These are phyloP conservation scores for Ferdinandea cuprea DNA, from an alignment of 2,888 invertebrate genomes.

Conservation along the genomic window DNA sequence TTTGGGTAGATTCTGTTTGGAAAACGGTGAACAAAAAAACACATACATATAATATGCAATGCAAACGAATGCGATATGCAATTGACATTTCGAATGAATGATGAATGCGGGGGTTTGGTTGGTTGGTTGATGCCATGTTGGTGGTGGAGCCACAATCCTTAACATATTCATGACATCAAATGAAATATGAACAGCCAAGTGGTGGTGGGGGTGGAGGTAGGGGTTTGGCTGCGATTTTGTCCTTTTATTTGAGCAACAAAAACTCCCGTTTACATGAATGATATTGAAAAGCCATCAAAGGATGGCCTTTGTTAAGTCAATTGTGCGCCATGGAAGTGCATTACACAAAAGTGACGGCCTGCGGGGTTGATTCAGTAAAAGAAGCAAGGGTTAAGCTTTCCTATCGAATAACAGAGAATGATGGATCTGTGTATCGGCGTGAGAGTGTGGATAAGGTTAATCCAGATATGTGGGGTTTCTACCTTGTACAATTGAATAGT, in stretches of 20 bases:
- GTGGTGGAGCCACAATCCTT: constrained; percentile 58
- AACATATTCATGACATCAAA: constrained; percentile 43
- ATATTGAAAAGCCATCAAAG: constrained; percentile 65
- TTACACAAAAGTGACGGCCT: constrained; percentile 35
- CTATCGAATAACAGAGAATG: constrained; percentile 53
- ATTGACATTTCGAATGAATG: constrained; percentile 71
- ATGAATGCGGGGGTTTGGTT: constrained; percentile 32
- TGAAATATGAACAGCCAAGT: constrained; percentile 46
- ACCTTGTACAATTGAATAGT: neutral
- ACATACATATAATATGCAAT: constrained; percentile 11
- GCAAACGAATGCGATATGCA: constrained; percentile 72
- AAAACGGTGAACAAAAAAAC: constrained; percentile 5
- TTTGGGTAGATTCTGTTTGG: constrained; percentile 16
- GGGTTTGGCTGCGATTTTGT: constrained; percentile 18
- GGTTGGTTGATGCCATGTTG: constrained; percentile 26
- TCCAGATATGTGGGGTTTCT: neutral
- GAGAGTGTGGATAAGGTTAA: constrained; percentile 4
- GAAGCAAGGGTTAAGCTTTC: constrained; percentile 57
- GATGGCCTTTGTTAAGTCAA: constrained; percentile 53
- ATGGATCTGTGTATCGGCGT: constrained; percentile 39
- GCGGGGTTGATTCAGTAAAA: neutral
- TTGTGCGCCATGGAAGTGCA: constrained; percentile 30
- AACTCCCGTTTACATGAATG: constrained; percentile 55
- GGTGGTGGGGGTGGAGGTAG: neutral
- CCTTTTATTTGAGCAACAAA: constrained; percentile 62